Percentiles rank a stretch among this genome's conserved stretches.
Evolutionary conservation across 2,888 invertebrate species (phyloP).

Genomic region (Polia nebulosa): DNA sequence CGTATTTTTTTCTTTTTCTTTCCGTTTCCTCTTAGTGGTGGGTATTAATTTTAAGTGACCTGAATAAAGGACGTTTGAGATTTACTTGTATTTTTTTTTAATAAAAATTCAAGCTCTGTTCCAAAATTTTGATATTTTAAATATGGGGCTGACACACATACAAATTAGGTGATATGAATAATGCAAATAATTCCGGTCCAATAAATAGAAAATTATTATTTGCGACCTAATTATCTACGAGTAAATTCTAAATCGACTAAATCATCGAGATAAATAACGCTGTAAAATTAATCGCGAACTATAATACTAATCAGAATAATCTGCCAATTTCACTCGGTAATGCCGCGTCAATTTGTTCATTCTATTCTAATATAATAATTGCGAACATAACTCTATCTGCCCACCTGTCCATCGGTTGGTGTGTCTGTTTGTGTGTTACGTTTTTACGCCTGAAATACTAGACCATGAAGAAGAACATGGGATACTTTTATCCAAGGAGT

Average conservation of each 20-base stretch:
- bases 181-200: conserved; percentile 16
- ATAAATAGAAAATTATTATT: conserved; percentile 37
- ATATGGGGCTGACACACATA: too few relatives aligned
- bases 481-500: background rate
- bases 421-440: background rate
- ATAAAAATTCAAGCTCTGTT: background rate
- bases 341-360: conserved; percentile 43
- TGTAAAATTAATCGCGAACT: conserved; percentile 43
- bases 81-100: conserved; percentile 4
- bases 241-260: conserved; percentile 29
- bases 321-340: conserved; percentile 44
- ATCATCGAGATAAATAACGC: conserved; percentile 33
- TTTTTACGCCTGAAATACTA: background rate
- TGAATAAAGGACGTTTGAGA: conserved; percentile 28
- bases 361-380: conserved; percentile 48
- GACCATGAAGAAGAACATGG: background rate
- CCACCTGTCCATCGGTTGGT: too few relatives aligned
- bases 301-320: conserved; percentile 45
- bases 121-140: background rate
- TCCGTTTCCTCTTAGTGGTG: conserved; percentile 26
- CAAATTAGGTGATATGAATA: conserved; percentile 26
- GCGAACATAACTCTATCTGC: too few relatives aligned
- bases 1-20: conserved; percentile 30
- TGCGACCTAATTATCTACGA: conserved; percentile 34
- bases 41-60: conserved; percentile 33